These are phyloP conservation scores for Cyprinodon diabolis DNA, from an alignment of 2,797 vertebrate genomes.

Conservation along the genomic window DNA sequence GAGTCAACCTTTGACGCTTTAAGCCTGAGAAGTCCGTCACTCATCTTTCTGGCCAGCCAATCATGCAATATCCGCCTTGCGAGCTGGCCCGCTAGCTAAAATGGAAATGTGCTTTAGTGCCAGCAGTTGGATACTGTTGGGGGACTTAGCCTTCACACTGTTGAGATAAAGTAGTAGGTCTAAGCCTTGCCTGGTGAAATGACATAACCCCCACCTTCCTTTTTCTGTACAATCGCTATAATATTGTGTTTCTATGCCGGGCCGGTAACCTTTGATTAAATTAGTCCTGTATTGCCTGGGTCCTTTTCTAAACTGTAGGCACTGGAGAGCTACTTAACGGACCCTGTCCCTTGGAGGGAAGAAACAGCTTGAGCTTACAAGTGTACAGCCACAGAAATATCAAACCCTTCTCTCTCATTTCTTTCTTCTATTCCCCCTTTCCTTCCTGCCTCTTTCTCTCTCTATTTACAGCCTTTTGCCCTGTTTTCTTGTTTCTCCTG, in stretches of 20 bases:
- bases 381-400: conserved; percentile 76
- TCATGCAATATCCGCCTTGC: conserved; percentile 58
- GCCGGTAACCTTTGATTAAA: conserved; percentile 83
- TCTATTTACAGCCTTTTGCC: conserved; percentile 40
- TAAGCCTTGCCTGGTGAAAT: conserved; percentile 78
- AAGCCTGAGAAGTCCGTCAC: conserved; percentile 46
- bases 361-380: conserved; percentile 80
- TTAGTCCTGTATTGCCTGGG: conserved; percentile 77
- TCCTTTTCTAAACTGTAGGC: conserved; percentile 79
- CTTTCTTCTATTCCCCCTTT: conserved; percentile 48
- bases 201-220: conserved; percentile 66
- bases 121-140: conserved; percentile 65
- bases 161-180: conserved; percentile 77
- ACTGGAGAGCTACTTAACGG: conserved; percentile 79
- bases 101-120: conserved; percentile 70
- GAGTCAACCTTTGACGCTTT: conserved; percentile 25
- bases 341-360: conserved; percentile 78
- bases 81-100: conserved; percentile 66
- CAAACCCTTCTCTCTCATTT: conserved; percentile 75
- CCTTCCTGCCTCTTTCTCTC: conserved; percentile 32
- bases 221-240: conserved; percentile 77
- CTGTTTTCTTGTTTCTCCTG: conserved; percentile 44
- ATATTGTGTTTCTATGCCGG: conserved; percentile 80
- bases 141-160: conserved; percentile 73
- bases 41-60: conserved; percentile 50